Evolutionary conservation across 2,113 vertebrate species (phyloP).

Genomic region (Neomonachus schauinslandi): DNA sequence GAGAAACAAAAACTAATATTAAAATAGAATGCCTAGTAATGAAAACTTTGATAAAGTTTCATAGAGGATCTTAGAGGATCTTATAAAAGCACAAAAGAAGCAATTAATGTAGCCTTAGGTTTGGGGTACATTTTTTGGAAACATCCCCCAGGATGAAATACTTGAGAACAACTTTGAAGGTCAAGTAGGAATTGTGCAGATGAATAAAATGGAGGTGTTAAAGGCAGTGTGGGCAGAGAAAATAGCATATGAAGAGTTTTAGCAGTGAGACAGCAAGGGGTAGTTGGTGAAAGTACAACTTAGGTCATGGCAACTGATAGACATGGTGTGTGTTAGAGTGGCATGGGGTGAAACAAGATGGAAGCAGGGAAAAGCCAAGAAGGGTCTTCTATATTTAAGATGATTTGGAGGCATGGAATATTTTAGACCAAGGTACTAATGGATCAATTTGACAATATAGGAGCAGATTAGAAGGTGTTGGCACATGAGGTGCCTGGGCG

Average conservation of each 20-base stretch:
- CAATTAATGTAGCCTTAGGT: background rate
- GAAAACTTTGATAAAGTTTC: background rate
- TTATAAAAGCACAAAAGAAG: background rate
- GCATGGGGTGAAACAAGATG: background rate
- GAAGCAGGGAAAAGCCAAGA: background rate
- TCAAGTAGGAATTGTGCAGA: background rate
- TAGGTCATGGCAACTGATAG: background rate
- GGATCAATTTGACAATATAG: background rate
- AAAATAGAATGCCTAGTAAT: background rate
- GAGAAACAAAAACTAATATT: background rate
- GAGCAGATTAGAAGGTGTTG: background rate
- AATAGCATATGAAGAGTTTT: fast-evolving
- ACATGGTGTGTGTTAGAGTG: background rate
- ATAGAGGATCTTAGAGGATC: background rate
- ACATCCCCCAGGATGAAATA: background rate
- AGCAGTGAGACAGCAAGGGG: background rate
- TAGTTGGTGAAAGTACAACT: background rate
- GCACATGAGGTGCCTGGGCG: background rate
- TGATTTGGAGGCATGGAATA: background rate
- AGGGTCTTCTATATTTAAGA: background rate
- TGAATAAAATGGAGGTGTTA: background rate
- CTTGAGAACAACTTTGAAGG: background rate
- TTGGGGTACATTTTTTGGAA: background rate
- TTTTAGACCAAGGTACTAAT: background rate
- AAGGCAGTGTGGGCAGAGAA: background rate